Percentiles rank a stretch among this genome's conserved stretches.
Evolutionary conservation across 2,888 invertebrate genomes (phyloP).

Genomic region (Hermodice carunculata): DNA sequence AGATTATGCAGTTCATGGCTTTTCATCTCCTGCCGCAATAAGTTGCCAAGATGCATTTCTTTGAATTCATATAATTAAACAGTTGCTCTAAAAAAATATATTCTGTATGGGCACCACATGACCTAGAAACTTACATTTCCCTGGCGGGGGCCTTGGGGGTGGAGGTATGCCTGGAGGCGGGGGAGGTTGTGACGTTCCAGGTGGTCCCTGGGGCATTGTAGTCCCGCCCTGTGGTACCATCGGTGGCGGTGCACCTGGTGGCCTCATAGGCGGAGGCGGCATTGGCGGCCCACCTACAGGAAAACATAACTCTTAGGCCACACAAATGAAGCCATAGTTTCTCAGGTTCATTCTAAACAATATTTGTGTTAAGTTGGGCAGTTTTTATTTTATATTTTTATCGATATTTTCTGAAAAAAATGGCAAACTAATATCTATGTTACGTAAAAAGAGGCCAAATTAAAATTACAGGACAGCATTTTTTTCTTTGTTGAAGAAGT

Average conservation of each 20-base stretch:
- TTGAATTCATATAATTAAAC: too few relatives aligned
- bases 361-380: too few relatives aligned
- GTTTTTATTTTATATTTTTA: too few relatives aligned
- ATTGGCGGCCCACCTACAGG: slow-evolving; percentile 13
- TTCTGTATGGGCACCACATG: neutral
- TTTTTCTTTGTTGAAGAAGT: too few relatives aligned
- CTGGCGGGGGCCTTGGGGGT: slow-evolving; percentile 20
- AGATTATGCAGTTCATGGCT: too few relatives aligned
- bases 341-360: too few relatives aligned
- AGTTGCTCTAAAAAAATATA: too few relatives aligned
- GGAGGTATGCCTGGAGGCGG: slow-evolving; percentile 26
- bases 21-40: too few relatives aligned
- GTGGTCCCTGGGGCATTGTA: neutral
- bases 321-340: too few relatives aligned
- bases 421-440: neutral
- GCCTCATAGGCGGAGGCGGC: slow-evolving; percentile 32
- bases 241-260: slow-evolving; percentile 40
- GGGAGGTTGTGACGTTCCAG: slow-evolving; percentile 14
- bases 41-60: too few relatives aligned
- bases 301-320: neutral
- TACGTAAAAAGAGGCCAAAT: neutral
- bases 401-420: neutral
- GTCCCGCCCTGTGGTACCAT: neutral
- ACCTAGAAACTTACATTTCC: neutral
- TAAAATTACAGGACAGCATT: neutral